A percentile compares a stretch with the other conserved stretches of the same genome.
Evolutionary conservation across 2,888 invertebrate genomes (phyloP).

Genomic region (Hedychridium roseum): DNA sequence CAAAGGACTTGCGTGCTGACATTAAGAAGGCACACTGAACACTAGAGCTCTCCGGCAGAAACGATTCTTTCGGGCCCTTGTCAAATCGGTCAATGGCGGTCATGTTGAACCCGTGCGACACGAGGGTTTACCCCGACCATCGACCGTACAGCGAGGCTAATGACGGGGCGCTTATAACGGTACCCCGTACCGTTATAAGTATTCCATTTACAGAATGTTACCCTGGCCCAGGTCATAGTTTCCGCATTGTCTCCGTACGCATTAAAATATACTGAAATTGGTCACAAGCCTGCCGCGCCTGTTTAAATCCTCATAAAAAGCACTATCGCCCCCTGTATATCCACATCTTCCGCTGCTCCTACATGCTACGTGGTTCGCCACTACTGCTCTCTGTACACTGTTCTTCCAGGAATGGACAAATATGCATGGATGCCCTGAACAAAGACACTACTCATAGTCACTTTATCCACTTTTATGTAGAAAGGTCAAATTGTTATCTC

Average conservation of each 20-base stretch:
- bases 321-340: not conserved
- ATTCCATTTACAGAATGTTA: too few relatives aligned
- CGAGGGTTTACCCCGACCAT: constrained; percentile 9
- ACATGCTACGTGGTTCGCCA: constrained; percentile 18
- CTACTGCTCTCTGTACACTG: constrained; percentile 12
- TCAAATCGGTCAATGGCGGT: constrained; percentile 25
- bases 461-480: too few relatives aligned
- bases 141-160: constrained; percentile 12
- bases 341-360: too few relatives aligned
- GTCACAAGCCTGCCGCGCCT: not conserved
- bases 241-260: not conserved
- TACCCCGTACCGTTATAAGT: too few relatives aligned
- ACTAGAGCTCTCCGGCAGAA: constrained; percentile 8
- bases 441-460: too few relatives aligned
- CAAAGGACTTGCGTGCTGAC: constrained; percentile 4
- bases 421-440: too few relatives aligned
- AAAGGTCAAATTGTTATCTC: too few relatives aligned
- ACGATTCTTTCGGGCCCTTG: constrained; percentile 21
- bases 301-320: not conserved
- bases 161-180: too few relatives aligned
- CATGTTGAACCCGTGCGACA: constrained; percentile 13
- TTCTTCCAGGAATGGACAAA: too few relatives aligned
- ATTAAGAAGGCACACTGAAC: constrained; percentile 26
- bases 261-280: not conserved
- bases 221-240: not conserved